These are phyloP conservation scores for Urophycis tenuis DNA, from an alignment of 2,797 vertebrate species.

Conservation along the genomic window DNA sequence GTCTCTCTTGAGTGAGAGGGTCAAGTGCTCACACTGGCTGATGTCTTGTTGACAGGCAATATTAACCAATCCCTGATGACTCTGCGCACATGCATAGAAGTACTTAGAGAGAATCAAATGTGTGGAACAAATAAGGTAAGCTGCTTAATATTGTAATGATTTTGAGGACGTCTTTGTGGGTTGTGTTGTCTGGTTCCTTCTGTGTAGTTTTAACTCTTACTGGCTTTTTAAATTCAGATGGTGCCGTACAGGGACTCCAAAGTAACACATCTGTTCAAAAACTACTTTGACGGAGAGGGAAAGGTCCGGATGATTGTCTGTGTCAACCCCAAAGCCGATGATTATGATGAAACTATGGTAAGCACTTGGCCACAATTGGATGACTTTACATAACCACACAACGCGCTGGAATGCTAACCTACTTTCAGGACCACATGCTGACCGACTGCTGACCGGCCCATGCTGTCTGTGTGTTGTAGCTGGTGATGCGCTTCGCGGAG, in stretches of 20 bases:
- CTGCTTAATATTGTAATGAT: not conserved
- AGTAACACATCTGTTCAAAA: slow-evolving; percentile 95
- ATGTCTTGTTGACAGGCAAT: slow-evolving; percentile 72
- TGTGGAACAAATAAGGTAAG: slow-evolving; percentile 85
- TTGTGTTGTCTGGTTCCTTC: not conserved
- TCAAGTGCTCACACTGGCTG: not conserved
- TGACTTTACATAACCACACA: not conserved
- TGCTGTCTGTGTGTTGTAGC: slow-evolving; percentile 58
- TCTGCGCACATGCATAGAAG: slow-evolving; percentile 89
- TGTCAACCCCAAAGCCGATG: slow-evolving; percentile 92
- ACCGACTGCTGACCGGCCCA: too few relatives aligned
- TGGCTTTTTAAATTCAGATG: slow-evolving; percentile 73
- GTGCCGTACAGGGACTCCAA: slow-evolving; percentile 97
- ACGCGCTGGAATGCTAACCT: not conserved
- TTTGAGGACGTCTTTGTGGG: not conserved
- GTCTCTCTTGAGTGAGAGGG: not conserved
- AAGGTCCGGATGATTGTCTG: slow-evolving; percentile 96
- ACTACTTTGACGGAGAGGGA: slow-evolving; percentile 97
- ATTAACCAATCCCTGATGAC: slow-evolving; percentile 98
- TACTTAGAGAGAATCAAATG: slow-evolving; percentile 89
- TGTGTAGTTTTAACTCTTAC: not conserved
- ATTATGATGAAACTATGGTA: slow-evolving; percentile 96
- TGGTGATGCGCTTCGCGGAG: slow-evolving; percentile 97
- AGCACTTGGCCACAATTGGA: slow-evolving; percentile 28
- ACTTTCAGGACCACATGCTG: not conserved